Evolutionary conservation across 2,113 vertebrate genomes (phyloP).

Genomic region (Eurypyga helias): DNA sequence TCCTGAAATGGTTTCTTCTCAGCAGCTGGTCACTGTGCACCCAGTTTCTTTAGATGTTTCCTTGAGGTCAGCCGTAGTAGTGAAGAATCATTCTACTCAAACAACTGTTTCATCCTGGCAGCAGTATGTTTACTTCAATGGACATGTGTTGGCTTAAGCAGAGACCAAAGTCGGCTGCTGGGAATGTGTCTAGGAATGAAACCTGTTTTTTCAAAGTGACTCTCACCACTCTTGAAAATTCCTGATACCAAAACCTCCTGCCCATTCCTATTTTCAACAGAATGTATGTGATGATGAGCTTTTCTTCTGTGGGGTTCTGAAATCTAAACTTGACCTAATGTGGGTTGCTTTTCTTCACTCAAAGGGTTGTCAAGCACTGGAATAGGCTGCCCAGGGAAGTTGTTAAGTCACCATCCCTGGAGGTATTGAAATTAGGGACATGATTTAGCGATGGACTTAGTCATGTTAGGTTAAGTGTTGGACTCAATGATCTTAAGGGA

Average conservation of each 20-base stretch:
- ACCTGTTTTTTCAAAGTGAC: not conserved
- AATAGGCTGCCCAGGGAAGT: not conserved
- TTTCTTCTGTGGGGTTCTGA: not conserved
- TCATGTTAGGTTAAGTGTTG: not conserved
- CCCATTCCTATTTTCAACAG: not conserved
- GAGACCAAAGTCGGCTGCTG: not conserved
- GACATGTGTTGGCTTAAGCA: not conserved
- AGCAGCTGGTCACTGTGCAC: not conserved
- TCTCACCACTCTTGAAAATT: not conserved
- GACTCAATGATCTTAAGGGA: not conserved
- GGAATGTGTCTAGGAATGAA: not conserved
- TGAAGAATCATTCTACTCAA: not conserved
- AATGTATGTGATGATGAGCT: not conserved
- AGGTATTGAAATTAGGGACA: not conserved
- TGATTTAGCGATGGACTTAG: not conserved
- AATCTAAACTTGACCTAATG: not conserved
- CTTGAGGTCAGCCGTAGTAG: not conserved
- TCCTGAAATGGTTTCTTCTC: not conserved
- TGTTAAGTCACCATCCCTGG: not conserved
- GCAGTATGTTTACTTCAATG: not conserved
- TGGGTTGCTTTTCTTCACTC: not conserved
- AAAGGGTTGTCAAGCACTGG: not conserved
- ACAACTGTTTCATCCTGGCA: not conserved
- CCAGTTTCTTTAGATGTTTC: not conserved
- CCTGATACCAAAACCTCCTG: not conserved